Evolutionary conservation across 2,113 vertebrate species (phyloP), one percentile per base, ranked within the genome.

Genomic region (Leiothrix lutea): DNA sequence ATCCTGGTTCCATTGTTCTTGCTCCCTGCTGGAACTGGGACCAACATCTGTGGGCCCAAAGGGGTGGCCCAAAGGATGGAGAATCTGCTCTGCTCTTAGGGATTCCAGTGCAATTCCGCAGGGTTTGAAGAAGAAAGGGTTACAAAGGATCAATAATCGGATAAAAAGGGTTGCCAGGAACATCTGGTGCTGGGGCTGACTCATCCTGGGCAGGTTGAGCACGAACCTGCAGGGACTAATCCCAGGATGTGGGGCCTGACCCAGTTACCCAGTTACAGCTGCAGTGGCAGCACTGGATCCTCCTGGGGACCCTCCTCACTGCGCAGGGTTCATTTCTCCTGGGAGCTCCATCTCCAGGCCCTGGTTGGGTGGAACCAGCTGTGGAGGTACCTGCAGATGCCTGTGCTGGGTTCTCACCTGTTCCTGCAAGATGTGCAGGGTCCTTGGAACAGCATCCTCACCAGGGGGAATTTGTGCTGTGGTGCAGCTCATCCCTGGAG

Each of bases 181-280:
- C 93, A 95, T 91, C 89, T 92, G 89, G 91, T 8, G 14, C 12
- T 44, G 93, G 58, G 71, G 86, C 93, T 90, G 88, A 86, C 86
- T 88, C 86, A 75, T 15, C 48, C 91, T 6, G 61, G 56, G 91
- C 40, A 95, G 91, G 93, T 23, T 78, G n/a, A 84, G 89, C 80
- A 38, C 17, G 5, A 61, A 88, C 92, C 86, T 92, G 93, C 93
- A 62, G 83, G 26, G 91, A 45, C 7, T 89, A 92, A 96, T 94
- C 93, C 91, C 4, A 75, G 89, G 60, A 69, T 45, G 8, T 36
- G 50, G 16, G 50, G 67, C 89, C 93, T 96, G 96, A 88, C 94
- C 96, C 94, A 95, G n/a, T 96, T 94, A 91, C 94, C 96, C 93
- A 88, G 11, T 79, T 94, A 25, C 4, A 0, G 84, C 47, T 2